Conservation (phyloP, 2,888 invertebrate species). For the Aleiodes leptofemur region DNA sequence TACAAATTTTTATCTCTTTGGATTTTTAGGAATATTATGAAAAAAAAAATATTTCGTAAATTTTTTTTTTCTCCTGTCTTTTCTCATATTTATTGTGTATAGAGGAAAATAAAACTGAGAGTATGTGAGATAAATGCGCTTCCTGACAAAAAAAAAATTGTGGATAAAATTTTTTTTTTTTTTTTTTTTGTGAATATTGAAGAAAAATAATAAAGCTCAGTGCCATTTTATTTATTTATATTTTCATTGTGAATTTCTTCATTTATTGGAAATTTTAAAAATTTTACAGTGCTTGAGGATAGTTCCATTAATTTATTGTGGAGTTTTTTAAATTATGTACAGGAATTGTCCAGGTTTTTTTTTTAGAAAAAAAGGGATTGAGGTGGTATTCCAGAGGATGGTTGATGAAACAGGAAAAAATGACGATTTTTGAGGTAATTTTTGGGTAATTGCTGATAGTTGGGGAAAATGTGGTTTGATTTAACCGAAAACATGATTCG, state of each 20-base stretch:
- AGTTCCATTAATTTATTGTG: constrained; percentile 71
- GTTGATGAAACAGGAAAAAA: constrained; percentile 60
- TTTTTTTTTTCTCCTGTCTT: neutral
- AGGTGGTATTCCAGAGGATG: too few species aligned
- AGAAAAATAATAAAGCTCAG: constrained; percentile 24
- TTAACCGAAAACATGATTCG: too few species aligned
- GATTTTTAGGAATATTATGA: neutral
- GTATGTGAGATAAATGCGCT: neutral
- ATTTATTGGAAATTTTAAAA: neutral
- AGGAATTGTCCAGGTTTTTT: too few species aligned
- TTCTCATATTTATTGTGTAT: constrained; percentile 15
- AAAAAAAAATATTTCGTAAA: neutral
- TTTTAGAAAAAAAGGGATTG: too few species aligned
- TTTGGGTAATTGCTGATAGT: too few species aligned
- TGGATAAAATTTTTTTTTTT: neutral
- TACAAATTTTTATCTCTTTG: constrained; percentile 11
- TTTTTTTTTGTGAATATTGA: constrained; percentile 7
- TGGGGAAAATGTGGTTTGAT: too few species aligned
- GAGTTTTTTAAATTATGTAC: constrained; percentile 62
- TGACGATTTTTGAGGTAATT: neutral
- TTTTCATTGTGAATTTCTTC: constrained; percentile 1
- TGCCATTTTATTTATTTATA: constrained; percentile 35
- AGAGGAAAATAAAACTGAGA: neutral
- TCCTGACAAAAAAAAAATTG: constrained; percentile 5
- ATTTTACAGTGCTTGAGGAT: constrained; percentile 15